These are phyloP conservation scores for Diuraphis noxia DNA, from an alignment of 1,140 invertebrate genomes.

Conservation along the genomic window DNA sequence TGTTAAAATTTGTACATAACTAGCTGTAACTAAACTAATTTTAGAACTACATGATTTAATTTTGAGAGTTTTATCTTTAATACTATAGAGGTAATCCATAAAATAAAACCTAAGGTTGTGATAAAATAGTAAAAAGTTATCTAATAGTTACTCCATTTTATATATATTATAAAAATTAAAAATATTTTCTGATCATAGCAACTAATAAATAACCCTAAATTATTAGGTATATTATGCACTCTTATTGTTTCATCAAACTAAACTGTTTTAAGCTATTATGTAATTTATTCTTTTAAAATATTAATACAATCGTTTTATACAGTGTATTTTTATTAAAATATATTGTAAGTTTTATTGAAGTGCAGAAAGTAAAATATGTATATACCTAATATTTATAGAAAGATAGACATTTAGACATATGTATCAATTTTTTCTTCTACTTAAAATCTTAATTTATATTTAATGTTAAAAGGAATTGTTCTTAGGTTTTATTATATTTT, in stretches of 20 bases:
- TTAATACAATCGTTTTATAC: no score
- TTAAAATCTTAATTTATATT: neutral
- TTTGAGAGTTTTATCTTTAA: no score
- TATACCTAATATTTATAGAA: neutral
- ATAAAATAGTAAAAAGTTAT: no score
- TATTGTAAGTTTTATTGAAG: neutral
- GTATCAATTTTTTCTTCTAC: neutral
- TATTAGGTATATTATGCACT: neutral
- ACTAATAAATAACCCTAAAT: neutral
- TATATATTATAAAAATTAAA: neutral
- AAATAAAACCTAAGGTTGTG: no score
- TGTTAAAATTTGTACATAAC: no score
- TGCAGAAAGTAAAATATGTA: neutral
- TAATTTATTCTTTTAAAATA: no score
- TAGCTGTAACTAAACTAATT: no score
- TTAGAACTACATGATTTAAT: no score
- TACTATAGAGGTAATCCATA: no score
- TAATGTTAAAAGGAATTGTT: neutral
- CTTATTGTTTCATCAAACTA: neutral
- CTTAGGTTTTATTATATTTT: neutral
- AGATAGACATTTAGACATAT: neutral
- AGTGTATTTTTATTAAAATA: no score
- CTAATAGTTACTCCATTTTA: no score
- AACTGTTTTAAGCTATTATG: neutral
- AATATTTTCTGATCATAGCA: neutral